These are phyloP conservation scores for Ennomos fuscantarius DNA, from an alignment of 2,888 invertebrate genomes.

Conservation along the genomic window DNA sequence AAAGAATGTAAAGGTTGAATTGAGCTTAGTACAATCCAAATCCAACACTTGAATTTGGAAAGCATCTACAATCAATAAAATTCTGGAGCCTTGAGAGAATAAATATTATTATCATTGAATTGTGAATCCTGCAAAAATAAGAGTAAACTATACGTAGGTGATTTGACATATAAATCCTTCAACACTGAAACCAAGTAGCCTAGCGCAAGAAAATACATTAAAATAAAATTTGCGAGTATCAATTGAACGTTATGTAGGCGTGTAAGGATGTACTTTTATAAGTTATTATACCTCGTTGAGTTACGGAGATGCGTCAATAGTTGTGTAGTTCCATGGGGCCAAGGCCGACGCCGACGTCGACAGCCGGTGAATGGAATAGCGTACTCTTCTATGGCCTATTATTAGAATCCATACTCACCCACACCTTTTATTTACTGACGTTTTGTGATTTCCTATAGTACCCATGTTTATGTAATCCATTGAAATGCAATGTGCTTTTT, in stretches of 20 bases:
- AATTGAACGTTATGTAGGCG: constrained; percentile 37
- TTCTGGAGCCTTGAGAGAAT: no score
- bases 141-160: constrained; percentile 2
- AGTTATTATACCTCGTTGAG: constrained; percentile 41
- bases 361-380: constrained; percentile 72
- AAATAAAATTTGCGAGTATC: constrained; percentile 39
- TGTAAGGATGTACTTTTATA: constrained; percentile 38
- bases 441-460: constrained; percentile 12
- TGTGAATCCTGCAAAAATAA: constrained; percentile 2
- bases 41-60: no score
- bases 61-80: no score
- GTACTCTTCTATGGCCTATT: constrained; percentile 68
- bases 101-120: no score
- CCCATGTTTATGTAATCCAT: constrained; percentile 21
- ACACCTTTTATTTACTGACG: constrained; percentile 36
- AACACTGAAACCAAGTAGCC: constrained; percentile 23
- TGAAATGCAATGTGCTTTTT: constrained; percentile 8
- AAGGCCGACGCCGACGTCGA: constrained; percentile 66
- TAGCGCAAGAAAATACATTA: constrained; percentile 30
- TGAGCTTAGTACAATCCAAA: no score
- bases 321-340: constrained; percentile 63
- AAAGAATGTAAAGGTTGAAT: no score
- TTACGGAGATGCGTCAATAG: constrained; percentile 62
- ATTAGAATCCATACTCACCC: constrained; percentile 63
- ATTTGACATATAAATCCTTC: constrained; percentile 15